These are phyloP conservation scores for Fregetta grallaria DNA, from an alignment of 2,113 vertebrate species.

Conservation along the genomic window DNA sequence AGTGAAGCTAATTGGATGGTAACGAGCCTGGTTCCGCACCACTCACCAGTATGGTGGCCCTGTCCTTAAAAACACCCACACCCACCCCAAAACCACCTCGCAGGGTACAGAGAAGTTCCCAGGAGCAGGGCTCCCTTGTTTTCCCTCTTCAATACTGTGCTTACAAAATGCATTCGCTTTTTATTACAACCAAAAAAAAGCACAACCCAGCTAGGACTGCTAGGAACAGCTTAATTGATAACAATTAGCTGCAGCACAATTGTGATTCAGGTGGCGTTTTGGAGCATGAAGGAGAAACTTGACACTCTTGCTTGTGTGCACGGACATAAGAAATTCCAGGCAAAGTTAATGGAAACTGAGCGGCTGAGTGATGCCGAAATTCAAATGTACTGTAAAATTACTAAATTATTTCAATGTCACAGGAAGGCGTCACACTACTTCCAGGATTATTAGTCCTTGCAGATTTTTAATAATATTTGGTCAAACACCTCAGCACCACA, in stretches of 20 bases:
- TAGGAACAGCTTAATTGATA: conserved; percentile 77
- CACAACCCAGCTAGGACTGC: not conserved
- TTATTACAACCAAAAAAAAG: conserved; percentile 5
- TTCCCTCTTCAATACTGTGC: not conserved
- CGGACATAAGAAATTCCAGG: conserved; percentile 63
- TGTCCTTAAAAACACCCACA: not conserved
- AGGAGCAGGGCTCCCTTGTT: conserved; percentile 13
- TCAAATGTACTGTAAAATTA: conserved; percentile 79
- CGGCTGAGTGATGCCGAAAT: conserved; percentile 56
- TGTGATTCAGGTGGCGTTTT: conserved; percentile 66
- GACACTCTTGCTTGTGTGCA: conserved; percentile 57
- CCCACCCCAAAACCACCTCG: conserved; percentile 31
- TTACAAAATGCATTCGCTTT: not conserved
- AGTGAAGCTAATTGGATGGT: conserved; percentile 58
- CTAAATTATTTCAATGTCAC: conserved; percentile 75
- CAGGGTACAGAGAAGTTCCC: not conserved
- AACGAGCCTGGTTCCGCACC: conserved; percentile 46
- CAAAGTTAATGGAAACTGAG: conserved; percentile 75
- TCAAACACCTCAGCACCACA: conserved; percentile 49
- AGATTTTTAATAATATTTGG: conserved; percentile 69
- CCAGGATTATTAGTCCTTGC: conserved; percentile 69
- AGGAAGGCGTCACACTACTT: conserved; percentile 25
- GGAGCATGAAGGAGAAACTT: conserved; percentile 80
- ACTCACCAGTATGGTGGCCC: not conserved
- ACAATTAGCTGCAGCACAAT: conserved; percentile 66